Conservation (phyloP, 2,888 invertebrate species). For the Bombylius major region DNA sequence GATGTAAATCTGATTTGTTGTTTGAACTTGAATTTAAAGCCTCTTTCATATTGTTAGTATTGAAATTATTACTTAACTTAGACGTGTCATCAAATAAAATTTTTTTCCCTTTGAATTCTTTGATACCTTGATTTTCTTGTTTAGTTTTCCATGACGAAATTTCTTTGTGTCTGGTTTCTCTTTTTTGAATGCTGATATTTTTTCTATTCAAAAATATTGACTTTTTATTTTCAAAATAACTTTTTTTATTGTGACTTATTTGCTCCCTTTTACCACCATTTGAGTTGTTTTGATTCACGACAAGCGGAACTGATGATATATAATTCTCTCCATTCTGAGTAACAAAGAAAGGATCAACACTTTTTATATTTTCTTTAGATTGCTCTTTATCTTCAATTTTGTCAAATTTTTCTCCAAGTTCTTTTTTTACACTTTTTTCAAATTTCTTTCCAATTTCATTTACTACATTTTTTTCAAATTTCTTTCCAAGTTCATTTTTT, state of each 20-base stretch:
- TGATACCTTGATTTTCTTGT: constrained; percentile 14
- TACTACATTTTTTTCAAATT: neutral
- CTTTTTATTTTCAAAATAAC: neutral
- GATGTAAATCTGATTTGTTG: neutral
- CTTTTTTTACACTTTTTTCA: neutral
- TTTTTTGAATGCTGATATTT: neutral
- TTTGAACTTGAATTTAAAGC: neutral
- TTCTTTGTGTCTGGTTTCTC: neutral
- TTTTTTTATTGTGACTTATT: neutral
- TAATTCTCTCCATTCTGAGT: constrained; percentile 31
- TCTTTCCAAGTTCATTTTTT: neutral
- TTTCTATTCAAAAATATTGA: neutral
- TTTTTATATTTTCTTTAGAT: neutral
- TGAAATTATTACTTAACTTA: too few relatives aligned
- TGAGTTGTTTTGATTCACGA: constrained; percentile 14
- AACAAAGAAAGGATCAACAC: constrained; percentile 31
- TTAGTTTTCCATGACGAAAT: constrained; percentile 13
- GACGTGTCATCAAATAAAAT: constrained; percentile 9
- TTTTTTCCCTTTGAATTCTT: constrained; percentile 15
- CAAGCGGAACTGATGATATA: constrained; percentile 23
- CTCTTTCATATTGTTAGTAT: too few relatives aligned
- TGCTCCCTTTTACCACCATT: constrained; percentile 10
- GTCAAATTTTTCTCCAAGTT: neutral
- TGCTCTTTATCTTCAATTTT: neutral
- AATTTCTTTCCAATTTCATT: neutral